Evolutionary conservation across 2,113 vertebrate species (phyloP).

Genomic region (Piaya cayana): DNA sequence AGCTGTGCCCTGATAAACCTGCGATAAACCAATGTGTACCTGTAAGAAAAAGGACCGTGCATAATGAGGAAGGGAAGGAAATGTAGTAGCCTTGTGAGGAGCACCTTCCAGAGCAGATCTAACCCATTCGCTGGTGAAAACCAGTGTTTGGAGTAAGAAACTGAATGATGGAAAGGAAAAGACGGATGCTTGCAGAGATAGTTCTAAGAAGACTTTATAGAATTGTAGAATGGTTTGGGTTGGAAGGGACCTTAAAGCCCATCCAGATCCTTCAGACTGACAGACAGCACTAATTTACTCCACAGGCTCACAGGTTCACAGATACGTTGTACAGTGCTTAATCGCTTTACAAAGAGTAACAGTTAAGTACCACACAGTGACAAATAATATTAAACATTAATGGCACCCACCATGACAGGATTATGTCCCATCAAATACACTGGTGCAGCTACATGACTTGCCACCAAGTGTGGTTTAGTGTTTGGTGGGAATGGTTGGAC

Average conservation of each 20-base stretch:
- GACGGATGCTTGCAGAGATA: not conserved
- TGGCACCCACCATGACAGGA: not conserved
- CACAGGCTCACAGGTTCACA: not conserved
- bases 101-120: not conserved
- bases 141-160: not conserved
- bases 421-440: not conserved
- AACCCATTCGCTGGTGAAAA: not conserved
- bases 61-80: not conserved
- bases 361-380: not conserved
- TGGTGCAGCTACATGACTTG: not conserved
- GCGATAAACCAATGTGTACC: not conserved
- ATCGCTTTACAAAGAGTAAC: not conserved
- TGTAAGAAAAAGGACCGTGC: not conserved
- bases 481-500: too few species aligned
- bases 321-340: not conserved
- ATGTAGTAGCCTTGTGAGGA: not conserved
- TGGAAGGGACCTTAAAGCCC: too few species aligned
- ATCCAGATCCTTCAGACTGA: not conserved
- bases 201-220: not conserved
- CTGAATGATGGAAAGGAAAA: not conserved
- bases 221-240: too few species aligned
- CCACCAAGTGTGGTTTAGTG: not conserved
- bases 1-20: not conserved
- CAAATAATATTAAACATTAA: not conserved
- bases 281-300: not conserved